phyloP scores from a whole-genome alignment of 2,797 vertebrate genomes.

The Hemitrygon akajei region DNA sequence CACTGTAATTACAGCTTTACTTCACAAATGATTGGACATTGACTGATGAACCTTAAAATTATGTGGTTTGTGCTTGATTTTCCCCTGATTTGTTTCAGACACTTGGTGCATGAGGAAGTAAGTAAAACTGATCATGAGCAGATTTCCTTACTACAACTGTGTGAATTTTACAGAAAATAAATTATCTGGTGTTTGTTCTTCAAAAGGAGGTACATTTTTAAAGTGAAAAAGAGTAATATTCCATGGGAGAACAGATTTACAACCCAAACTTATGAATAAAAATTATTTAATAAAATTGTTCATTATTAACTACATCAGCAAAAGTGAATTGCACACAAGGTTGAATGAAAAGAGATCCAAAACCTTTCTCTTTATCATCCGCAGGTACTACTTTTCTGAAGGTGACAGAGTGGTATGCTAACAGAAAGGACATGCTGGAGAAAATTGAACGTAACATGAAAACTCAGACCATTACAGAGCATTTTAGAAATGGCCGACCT shows the following conservation, averaged over 20 bases:
- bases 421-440: constrained; percentile 68
- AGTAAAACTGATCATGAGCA: not conserved
- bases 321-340: not conserved
- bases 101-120: not conserved
- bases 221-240: not conserved
- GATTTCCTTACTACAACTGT: not conserved
- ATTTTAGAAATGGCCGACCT: constrained; percentile 59
- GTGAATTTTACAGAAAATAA: not conserved
- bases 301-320: not conserved
- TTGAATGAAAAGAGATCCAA: not conserved
- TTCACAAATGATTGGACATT: not conserved
- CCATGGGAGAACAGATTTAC: not conserved
- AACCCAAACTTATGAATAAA: not conserved
- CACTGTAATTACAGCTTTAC: not conserved
- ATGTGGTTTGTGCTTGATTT: not conserved
- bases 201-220: not conserved
- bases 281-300: not conserved
- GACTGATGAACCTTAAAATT: not conserved
- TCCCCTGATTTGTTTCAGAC: not conserved
- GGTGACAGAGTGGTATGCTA: constrained; percentile 69
- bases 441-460: constrained; percentile 59
- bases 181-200: not conserved
- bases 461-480: constrained; percentile 56
- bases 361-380: constrained; percentile 13
- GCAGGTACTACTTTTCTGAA: constrained; percentile 57